Conservation (phyloP, 2,888 invertebrate genomes). For the Pandemis cinnamomeana region DNA sequence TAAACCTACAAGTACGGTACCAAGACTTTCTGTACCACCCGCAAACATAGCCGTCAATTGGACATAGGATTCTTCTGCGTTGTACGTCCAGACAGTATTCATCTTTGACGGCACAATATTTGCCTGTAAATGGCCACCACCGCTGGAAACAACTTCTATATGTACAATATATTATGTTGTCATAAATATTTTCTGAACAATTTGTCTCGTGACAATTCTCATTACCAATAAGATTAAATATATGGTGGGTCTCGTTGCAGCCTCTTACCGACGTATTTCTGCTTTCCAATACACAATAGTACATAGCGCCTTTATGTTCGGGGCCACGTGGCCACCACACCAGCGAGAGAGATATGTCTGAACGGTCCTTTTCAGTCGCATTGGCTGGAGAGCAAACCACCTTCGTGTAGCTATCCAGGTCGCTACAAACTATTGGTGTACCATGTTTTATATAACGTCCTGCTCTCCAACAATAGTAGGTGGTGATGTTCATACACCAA, state of each 20-base stretch:
- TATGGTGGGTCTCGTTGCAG: no score
- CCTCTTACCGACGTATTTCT: not conserved
- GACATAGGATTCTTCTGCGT: not conserved
- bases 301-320: not conserved
- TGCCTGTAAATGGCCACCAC: no score
- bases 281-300: not conserved
- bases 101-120: not conserved
- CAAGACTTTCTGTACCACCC: no score
- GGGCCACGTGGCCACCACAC: not conserved
- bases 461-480: not conserved
- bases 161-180: not conserved
- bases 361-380: not conserved
- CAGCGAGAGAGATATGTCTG: not conserved
- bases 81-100: not conserved
- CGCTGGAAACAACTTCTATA: not conserved
- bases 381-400: not conserved
- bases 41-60: no score
- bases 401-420: not conserved
- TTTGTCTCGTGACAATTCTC: not conserved
- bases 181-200: not conserved
- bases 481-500: not conserved
- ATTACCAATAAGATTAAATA: no score
- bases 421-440: not conserved
- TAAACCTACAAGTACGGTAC: not conserved
- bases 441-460: not conserved